phyloP scores from a whole-genome alignment of 2,888 invertebrate genomes.

The Entomobrya multifasciata region DNA sequence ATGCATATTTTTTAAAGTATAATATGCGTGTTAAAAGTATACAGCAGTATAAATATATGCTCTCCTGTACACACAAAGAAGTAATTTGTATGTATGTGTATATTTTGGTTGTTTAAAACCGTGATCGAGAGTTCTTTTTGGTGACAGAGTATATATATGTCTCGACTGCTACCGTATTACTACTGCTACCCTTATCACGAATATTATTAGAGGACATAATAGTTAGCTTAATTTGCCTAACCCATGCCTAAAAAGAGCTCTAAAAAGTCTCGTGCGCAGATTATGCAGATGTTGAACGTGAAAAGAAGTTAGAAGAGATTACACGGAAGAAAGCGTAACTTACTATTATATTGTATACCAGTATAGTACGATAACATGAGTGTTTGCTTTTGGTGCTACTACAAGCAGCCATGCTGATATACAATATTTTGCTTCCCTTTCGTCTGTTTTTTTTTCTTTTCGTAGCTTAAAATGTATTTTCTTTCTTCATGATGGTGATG shows the following conservation, averaged over 20 bases:
- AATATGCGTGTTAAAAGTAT: too few relatives aligned
- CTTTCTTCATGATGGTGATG: constrained; percentile 47
- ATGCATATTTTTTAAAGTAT: too few relatives aligned
- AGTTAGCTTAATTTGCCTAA: constrained; percentile 69
- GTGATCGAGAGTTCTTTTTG: constrained; percentile 1
- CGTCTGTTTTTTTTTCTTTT: constrained; percentile 12
- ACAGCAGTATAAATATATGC: too few relatives aligned
- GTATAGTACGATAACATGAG: not conserved
- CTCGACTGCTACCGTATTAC: too few relatives aligned
- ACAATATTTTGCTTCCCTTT: constrained; percentile 25
- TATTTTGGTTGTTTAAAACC: not conserved
- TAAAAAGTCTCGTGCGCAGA: constrained; percentile 67
- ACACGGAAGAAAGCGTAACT: constrained; percentile 38
- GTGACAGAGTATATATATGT: not conserved
- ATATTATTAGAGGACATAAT: constrained; percentile 55
- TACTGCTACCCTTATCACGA: constrained; percentile 46
- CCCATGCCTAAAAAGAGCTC: constrained; percentile 59
- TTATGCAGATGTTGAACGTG: constrained; percentile 69
- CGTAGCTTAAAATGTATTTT: not conserved
- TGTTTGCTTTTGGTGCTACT: not conserved
- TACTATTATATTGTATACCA: too few relatives aligned
- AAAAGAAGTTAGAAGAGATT: constrained; percentile 55
- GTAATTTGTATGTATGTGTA: constrained; percentile 21
- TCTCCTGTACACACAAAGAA: constrained; percentile 6
- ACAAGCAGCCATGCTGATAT: too few relatives aligned